Evolutionary conservation across 1,140 invertebrate genomes (phyloP).

Genomic region (Zaprionus ghesquierei): DNA sequence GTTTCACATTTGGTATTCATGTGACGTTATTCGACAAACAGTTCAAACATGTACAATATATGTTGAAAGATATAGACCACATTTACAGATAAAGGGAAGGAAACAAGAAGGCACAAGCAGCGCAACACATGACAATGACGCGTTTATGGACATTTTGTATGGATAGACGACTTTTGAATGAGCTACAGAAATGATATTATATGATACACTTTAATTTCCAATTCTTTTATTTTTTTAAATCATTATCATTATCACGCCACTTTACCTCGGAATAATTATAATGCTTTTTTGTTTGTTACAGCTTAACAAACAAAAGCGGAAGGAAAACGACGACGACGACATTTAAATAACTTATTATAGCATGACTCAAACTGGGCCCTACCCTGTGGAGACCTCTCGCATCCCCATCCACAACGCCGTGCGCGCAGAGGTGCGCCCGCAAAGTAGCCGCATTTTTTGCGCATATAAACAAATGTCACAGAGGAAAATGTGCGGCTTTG

Average conservation of each 20-base stretch:
- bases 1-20: background rate
- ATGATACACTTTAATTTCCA: too few species aligned
- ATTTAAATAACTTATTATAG: conserved; percentile 35
- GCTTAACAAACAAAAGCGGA: conserved; percentile 24
- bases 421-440: conserved; percentile 18
- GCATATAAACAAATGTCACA: conserved; percentile 55
- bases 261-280: background rate
- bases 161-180: background rate
- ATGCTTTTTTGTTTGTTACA: conserved; percentile 10
- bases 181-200: background rate
- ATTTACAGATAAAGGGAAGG: background rate
- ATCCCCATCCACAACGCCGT: background rate
- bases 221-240: too few species aligned
- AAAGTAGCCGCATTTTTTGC: conserved; percentile 50
- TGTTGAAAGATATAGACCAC: background rate
- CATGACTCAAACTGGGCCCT: conserved; percentile 60
- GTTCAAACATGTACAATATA: background rate
- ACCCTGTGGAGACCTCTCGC: conserved; percentile 16
- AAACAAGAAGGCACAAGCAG: background rate
- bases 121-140: conserved; percentile 22
- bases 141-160: background rate
- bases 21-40: conserved; percentile 1
- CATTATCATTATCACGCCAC: background rate
- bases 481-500: conserved; percentile 44
- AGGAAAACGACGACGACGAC: conserved; percentile 31